Evolutionary conservation across 2,113 vertebrate species (phyloP).

Genomic region (Podiceps cristatus): DNA sequence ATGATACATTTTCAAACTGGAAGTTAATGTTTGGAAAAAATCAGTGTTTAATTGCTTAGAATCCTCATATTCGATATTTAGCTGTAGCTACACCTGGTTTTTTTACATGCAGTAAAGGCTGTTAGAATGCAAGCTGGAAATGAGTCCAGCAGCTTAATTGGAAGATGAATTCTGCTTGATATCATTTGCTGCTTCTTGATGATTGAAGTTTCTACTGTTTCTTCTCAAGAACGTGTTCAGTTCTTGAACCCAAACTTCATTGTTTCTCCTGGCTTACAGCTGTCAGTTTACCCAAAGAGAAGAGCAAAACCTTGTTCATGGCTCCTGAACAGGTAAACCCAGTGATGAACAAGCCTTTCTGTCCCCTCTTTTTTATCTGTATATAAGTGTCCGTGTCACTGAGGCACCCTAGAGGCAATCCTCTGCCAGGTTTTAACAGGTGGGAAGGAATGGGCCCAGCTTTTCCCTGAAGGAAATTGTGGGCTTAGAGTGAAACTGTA

Average conservation of each 20-base stretch:
- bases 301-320: background rate
- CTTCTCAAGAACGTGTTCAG: background rate
- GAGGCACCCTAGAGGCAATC: background rate
- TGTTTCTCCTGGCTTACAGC: background rate
- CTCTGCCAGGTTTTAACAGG: rapidly evolving
- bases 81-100: background rate
- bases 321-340: background rate
- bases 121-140: background rate
- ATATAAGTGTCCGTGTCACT: background rate
- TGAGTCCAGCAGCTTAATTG: background rate
- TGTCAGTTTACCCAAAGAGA: background rate
- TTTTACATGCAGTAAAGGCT: background rate
- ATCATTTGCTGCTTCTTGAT: background rate
- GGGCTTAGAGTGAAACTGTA: background rate
- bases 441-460: background rate
- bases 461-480: background rate
- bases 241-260: background rate
- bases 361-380: rapidly evolving
- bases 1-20: background rate
- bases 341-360: background rate
- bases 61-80: background rate
- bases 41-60: background rate
- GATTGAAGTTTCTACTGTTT: background rate
- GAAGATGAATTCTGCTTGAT: background rate
- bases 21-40: background rate